A percentile compares a stretch with the other conserved stretches of the same genome.
These are phyloP conservation scores for Atherix ibis DNA, from an alignment of 2,888 invertebrate genomes.

Conservation along the genomic window DNA sequence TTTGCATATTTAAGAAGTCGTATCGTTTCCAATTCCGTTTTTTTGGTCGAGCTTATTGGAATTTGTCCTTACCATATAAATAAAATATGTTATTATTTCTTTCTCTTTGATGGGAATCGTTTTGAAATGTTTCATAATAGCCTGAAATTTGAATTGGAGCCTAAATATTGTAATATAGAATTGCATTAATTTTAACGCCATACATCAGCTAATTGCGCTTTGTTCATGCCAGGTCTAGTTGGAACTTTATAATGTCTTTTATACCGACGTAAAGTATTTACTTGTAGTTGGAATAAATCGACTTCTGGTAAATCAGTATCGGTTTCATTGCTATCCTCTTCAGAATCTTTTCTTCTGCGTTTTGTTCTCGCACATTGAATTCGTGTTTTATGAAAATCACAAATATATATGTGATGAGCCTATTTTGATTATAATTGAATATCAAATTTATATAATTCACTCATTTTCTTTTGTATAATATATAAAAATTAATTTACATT, in stretches of 20 bases:
- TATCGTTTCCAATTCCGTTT: conserved; percentile 30
- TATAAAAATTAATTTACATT: conserved; percentile 35
- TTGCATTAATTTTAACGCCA: conserved; percentile 22
- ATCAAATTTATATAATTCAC: no score
- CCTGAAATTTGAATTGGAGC: conserved; percentile 43
- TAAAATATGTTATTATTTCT: conserved; percentile 85
- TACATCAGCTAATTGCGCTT: conserved; percentile 92
- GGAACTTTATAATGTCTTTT: conserved; percentile 87
- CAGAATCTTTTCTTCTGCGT: conserved; percentile 80
- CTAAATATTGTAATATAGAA: conserved; percentile 3
- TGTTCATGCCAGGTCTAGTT: conserved; percentile 81
- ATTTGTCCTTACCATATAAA: conserved; percentile 90
- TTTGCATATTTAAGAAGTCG: conserved; percentile 12
- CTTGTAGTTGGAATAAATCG: conserved; percentile 83
- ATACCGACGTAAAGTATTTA: conserved; percentile 84
- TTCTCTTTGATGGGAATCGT: conserved; percentile 89
- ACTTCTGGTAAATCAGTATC: conserved; percentile 84
- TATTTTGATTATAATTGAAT: conserved; percentile 24
- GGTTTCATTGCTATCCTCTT: conserved; percentile 87
- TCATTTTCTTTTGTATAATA: no score
- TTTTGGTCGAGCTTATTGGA: conserved; percentile 32
- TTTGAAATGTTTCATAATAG: conserved; percentile 88
- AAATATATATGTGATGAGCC: conserved; percentile 92
- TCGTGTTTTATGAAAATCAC: conserved; percentile 89
- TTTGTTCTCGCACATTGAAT: conserved; percentile 92